phyloP scores from a whole-genome alignment of 2,113 vertebrate species.

The Spermophilus dauricus region DNA sequence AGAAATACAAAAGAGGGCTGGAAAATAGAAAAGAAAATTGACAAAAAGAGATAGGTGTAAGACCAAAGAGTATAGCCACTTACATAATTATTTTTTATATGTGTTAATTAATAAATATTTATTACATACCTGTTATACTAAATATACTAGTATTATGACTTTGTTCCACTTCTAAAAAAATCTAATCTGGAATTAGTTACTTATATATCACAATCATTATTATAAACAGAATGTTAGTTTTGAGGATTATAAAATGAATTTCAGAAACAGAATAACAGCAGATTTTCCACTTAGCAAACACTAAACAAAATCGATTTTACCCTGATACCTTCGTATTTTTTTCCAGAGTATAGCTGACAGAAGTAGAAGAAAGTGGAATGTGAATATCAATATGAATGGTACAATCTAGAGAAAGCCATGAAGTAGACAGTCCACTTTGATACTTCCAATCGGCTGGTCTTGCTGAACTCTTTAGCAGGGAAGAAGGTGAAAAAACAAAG shows the following conservation, averaged over 20 bases:
- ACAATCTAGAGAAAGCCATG: slow-evolving; percentile 93
- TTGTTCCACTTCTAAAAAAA: background rate
- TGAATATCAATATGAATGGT: slow-evolving; percentile 92
- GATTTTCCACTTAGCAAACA: background rate
- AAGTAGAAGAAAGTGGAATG: slow-evolving; percentile 90
- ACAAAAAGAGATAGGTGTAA: slow-evolving; percentile 22
- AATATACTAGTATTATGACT: background rate
- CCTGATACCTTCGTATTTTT: slow-evolving; percentile 91
- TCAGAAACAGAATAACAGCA: slow-evolving; percentile 1
- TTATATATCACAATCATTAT: background rate
- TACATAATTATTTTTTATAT: background rate
- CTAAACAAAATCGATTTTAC: slow-evolving; percentile 24
- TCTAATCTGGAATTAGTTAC: background rate
- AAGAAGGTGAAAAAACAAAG: slow-evolving; percentile 19
- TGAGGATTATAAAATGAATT: slow-evolving; percentile 11
- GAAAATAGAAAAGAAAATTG: slow-evolving; percentile 13
- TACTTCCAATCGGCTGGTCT: slow-evolving; percentile 98
- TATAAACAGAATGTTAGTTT: background rate
- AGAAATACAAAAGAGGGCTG: background rate
- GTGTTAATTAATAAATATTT: slow-evolving; percentile 7
- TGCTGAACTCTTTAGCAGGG: slow-evolving; percentile 89
- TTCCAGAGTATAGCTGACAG: slow-evolving; percentile 87
- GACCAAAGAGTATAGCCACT: background rate
- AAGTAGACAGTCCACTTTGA: slow-evolving; percentile 91
- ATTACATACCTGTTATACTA: background rate